These are phyloP conservation scores for Pentalonia nigronervosa DNA, from an alignment of 1,140 invertebrate species.

Conservation along the genomic window DNA sequence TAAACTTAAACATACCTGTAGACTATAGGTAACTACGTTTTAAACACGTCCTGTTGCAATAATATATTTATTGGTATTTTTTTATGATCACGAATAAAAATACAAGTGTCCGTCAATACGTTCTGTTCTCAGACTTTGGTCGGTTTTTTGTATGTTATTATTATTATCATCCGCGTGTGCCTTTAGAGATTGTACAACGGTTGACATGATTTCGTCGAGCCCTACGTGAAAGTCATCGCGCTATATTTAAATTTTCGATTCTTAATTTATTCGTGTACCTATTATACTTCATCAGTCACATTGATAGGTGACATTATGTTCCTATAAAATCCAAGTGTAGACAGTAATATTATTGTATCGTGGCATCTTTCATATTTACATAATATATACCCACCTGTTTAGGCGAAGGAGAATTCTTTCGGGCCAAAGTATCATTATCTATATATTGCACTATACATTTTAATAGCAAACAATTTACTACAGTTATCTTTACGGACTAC, in stretches of 20 bases:
- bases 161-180: not conserved
- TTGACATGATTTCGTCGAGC: not conserved
- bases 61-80: slow-evolving; percentile 10
- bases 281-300: not conserved
- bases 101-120: not conserved
- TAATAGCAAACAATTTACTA: not conserved
- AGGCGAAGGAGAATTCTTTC: not conserved
- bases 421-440: not conserved
- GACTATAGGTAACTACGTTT: no score
- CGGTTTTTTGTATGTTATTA: not conserved
- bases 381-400: not conserved
- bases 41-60: not conserved
- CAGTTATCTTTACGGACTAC: not conserved
- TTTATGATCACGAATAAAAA: not conserved
- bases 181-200: not conserved
- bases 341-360: not conserved
- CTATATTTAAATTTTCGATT: not conserved
- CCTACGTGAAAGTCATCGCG: slow-evolving; percentile 3
- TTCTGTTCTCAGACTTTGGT: not conserved
- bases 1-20: no score
- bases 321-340: not conserved
- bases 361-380: not conserved
- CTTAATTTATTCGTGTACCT: not conserved
- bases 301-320: not conserved
- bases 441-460: not conserved